These are phyloP conservation scores for Oncorhynchus nerka DNA, from an alignment of 2,113 vertebrate species.

Conservation along the genomic window DNA sequence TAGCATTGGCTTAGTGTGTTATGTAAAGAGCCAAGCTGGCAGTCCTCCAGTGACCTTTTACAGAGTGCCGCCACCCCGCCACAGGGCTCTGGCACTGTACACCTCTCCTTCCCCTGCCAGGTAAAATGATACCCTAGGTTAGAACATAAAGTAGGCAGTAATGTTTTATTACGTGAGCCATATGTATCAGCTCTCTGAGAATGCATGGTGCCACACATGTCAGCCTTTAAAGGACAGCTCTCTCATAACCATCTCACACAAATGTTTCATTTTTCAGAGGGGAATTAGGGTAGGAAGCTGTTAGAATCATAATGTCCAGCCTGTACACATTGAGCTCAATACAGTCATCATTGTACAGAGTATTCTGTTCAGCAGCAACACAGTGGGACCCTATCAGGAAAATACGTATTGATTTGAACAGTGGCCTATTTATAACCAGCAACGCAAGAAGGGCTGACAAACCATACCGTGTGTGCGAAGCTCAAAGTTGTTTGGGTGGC, in stretches of 20 bases:
- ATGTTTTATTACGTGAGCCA: neutral
- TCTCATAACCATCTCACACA: neutral
- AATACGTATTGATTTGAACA: too few species aligned
- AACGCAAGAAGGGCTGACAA: too few species aligned
- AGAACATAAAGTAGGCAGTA: neutral
- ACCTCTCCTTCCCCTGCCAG: neutral
- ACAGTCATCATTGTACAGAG: neutral
- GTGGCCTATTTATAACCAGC: too few species aligned
- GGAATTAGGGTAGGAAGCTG: neutral
- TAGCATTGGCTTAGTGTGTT: neutral
- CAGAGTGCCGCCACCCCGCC: neutral
- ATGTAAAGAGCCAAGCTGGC: neutral
- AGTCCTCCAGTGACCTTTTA: neutral
- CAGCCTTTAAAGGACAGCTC: neutral
- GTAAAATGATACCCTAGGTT: neutral
- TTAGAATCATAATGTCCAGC: neutral
- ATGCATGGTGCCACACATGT: neutral
- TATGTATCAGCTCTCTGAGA: too few species aligned
- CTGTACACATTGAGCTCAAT: neutral
- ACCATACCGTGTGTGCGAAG: too few species aligned
- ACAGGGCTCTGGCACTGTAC: neutral
- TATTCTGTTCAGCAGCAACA: too few species aligned
- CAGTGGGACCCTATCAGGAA: too few species aligned
- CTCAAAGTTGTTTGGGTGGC: too few species aligned
- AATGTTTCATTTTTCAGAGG: neutral